Base-by-base conservation (phyloP, 2,113 vertebrate species). In the Neotoma lepida region DNA sequence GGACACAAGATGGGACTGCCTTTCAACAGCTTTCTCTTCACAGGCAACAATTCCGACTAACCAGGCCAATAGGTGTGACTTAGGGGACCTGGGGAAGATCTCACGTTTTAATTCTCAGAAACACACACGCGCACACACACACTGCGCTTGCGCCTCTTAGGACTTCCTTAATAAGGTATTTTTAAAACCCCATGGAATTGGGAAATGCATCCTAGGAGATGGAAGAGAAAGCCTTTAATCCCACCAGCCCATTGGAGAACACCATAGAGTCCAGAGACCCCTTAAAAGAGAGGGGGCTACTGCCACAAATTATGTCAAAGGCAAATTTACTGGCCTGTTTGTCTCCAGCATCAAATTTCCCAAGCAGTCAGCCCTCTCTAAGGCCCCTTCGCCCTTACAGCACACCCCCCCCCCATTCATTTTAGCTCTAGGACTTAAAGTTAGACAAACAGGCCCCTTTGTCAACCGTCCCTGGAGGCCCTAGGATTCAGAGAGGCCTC, bases 371-470 rank as follows among this genome's bases (percentile, higher is more conserved):
- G 82, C 71, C 87, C 80, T 96, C 90, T 46, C 81, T 13, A 12
- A 44, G 71, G 88, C 94, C 92, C 94, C 91, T 91, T 94, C 18
- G 0, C 51, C 86, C 95, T 97, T 96, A 95, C 78, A 91, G 94
- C 90, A 64, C 49, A 13, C 6, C 82, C 78, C 77, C 35, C 70
- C 41, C 39, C 88, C 41, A 85, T 95, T 96, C 95, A 95, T 97
- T 97, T 97, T 94, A 96, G 92, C 85, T 89, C 89, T 81, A 54
- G 71, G 87, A 97, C 89, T 97, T 95, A 96, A 96, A 96, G 90
- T 96, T 96, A 95, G 96, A 96, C 96, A 97, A 97, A 97, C 94
- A 96, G 93, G 93, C 93, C 94, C 84, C 95, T 96, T 97, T 96
- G 96, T 97, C 94, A 92, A 86, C 95, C 93, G 88, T 94, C 94